Evolutionary conservation across 1,140 invertebrate genomes (phyloP).

Genomic region (Cryptotermes secundus): DNA sequence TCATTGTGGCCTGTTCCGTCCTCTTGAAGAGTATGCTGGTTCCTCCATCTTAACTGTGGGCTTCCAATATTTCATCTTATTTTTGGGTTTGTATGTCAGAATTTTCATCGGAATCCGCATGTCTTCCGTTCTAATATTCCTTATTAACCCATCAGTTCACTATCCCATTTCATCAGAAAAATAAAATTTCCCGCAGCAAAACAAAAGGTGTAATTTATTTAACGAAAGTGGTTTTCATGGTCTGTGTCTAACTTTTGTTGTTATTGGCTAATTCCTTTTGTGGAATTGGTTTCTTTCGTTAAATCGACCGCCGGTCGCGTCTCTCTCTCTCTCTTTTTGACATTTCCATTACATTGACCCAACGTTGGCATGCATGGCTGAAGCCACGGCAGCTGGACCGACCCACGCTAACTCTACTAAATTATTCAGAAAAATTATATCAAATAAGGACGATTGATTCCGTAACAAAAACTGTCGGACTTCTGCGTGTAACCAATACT

Average conservation of each 20-base stretch:
- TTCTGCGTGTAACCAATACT: not conserved
- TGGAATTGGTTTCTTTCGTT: constrained; percentile 9
- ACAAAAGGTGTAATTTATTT: not conserved
- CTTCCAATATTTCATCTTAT: no score
- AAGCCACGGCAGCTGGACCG: not conserved
- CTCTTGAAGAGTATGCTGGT: no score
- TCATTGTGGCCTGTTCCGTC: no score
- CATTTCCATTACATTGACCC: constrained; percentile 2
- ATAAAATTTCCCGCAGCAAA: not conserved
- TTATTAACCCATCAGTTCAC: not conserved
- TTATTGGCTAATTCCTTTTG: constrained; percentile 17
- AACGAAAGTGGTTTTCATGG: not conserved
- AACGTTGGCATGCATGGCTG: not conserved
- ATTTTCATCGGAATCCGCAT: no score
- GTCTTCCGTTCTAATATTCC: not conserved
- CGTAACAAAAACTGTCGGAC: not conserved
- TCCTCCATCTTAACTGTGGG: no score
- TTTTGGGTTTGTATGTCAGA: no score
- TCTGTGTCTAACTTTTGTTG: not conserved
- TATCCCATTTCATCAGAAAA: not conserved
- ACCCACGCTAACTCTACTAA: constrained; percentile 1
- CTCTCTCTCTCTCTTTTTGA: constrained; percentile 9
- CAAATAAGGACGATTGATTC: not conserved
- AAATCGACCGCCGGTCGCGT: not conserved
- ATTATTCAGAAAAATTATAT: not conserved